A percentile compares a stretch with the other conserved stretches of the same genome.
Conservation (phyloP, 1,140 invertebrate species). For the Gryllus bimaculatus region DNA sequence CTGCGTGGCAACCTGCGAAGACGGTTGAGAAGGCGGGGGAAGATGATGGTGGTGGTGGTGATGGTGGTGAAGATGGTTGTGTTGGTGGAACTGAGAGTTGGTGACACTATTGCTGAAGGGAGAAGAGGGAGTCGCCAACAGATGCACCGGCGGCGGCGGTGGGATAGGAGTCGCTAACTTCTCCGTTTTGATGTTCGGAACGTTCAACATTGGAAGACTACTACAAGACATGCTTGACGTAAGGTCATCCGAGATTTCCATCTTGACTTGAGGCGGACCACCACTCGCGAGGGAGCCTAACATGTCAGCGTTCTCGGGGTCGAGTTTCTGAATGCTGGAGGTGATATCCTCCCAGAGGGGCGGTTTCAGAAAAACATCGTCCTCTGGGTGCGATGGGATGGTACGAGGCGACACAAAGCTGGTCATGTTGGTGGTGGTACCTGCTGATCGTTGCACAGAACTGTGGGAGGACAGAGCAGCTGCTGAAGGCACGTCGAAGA, state of each 20-base stretch:
- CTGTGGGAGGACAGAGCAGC: slow-evolving; percentile 18
- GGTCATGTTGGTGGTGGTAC: slow-evolving; percentile 31
- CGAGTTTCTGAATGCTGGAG: slow-evolving; percentile 76
- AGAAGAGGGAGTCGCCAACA: slow-evolving; percentile 32
- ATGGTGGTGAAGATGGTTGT: neutral
- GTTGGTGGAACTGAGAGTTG: slow-evolving; percentile 10
- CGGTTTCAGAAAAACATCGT: slow-evolving; percentile 73
- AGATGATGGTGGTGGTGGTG: neutral
- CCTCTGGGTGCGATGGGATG: slow-evolving; percentile 44
- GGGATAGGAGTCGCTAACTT: slow-evolving; percentile 27
- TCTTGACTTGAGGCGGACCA: slow-evolving; percentile 51
- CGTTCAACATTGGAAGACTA: slow-evolving; percentile 28
- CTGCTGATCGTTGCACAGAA: slow-evolving; percentile 21
- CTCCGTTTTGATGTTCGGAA: slow-evolving; percentile 52
- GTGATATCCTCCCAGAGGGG: slow-evolving; percentile 82
- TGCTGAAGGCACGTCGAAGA: slow-evolving; percentile 44
- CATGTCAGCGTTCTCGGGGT: slow-evolving; percentile 82
- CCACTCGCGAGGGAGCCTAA: slow-evolving; percentile 39
- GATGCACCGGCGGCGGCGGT: slow-evolving; percentile 40
- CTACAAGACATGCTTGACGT: neutral
- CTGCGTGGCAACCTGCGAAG: slow-evolving; percentile 3
- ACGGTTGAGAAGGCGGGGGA: too few relatives aligned
- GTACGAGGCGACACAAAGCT: slow-evolving; percentile 44
- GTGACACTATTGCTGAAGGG: slow-evolving; percentile 29
- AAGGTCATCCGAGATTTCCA: slow-evolving; percentile 58